Conservation (phyloP, 2,113 vertebrate species). For the Salvelinus fontinalis region DNA sequence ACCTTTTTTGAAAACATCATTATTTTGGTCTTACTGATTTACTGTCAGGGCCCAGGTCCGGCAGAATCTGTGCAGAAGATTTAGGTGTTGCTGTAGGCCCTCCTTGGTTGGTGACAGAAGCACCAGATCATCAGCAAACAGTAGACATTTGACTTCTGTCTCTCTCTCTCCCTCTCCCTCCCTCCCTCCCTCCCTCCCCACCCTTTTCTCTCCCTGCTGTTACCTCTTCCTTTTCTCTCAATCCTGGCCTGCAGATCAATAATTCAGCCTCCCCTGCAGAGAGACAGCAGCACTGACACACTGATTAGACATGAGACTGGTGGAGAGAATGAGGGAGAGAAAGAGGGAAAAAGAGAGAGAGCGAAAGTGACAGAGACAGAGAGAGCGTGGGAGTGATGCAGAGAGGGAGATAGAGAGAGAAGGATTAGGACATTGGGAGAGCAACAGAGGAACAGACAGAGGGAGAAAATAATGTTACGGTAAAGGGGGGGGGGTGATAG, state of each 20-base stretch:
- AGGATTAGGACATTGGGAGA: no score
- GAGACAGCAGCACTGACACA: conserved; percentile 52
- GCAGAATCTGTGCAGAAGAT: no score
- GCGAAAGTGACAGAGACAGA: not conserved
- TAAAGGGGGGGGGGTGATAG: no score
- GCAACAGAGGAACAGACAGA: not conserved
- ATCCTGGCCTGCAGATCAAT: conserved; percentile 55
- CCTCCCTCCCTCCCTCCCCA: not conserved
- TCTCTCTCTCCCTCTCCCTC: not conserved
- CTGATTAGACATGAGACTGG: conserved; percentile 66
- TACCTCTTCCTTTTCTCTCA: conserved; percentile 22
- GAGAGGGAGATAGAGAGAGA: not conserved
- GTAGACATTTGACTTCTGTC: no score
- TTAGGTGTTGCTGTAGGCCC: no score
- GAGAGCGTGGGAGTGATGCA: not conserved
- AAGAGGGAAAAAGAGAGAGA: conserved; percentile 13
- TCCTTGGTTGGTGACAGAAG: no score
- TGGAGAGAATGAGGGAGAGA: not conserved
- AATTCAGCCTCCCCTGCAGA: conserved; percentile 60
- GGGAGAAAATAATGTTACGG: no score
- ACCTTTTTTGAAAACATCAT: no score
- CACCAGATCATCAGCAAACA: no score
- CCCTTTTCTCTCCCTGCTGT: conserved; percentile 24
- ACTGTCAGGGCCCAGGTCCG: no score
- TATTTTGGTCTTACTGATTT: no score